Base-by-base conservation (phyloP, 35 echinoderm and acorn worm genomes). In the Patiria miniata region DNA sequence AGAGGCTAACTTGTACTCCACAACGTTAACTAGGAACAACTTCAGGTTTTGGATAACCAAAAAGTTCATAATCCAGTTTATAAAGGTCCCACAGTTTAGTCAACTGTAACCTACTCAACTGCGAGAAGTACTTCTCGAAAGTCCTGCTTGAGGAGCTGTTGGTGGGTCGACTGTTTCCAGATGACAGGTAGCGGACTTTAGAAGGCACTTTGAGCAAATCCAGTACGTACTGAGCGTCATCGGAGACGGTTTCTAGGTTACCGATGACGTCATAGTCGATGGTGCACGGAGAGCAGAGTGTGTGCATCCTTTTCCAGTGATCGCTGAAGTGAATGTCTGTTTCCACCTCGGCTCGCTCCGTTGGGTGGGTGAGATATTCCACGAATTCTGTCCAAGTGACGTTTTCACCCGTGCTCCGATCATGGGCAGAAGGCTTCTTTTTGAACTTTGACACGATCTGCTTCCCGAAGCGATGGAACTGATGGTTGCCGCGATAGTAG, bases 241-340 rank as follows among this genome's bases (percentile, higher is more conserved):
- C 87, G 32, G 52, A 39, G 53, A 99, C 73, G 16, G 89, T 89
- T 79, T 99, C 96, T 34, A 99, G 44, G 36, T 94, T 78, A n/a
- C 96, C 96, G 50, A 99, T 90, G 68, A 99, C 91, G 79, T 92
- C 93, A 50, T 94, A 99, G 5, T 88, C 39, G 18, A 99, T 39
- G 30, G 83, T 68, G 54, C 96, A 99, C 8, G 96, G 96, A 1
- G 96, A 89, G 61, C 92, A 92, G 1, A 98, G 81, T 39, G 82
- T 94, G 40, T 88, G 51, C 81, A 94, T 94, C 29, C 84, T 77
- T 28, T 80, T 59, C 89, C 92, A 98, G 65, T 98, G 96, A 58
- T 98, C 89, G 29, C 91, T 94, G 8, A 68, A 65, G 38, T 97
- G 61, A 5, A 59, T 69, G 39, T 97, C 95, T 15, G 69, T 88